A percentile compares a stretch with the other conserved stretches of the same genome.
These are phyloP conservation scores for Anastrepha obliqua DNA, from an alignment of 1,140 invertebrate genomes.

Conservation along the genomic window DNA sequence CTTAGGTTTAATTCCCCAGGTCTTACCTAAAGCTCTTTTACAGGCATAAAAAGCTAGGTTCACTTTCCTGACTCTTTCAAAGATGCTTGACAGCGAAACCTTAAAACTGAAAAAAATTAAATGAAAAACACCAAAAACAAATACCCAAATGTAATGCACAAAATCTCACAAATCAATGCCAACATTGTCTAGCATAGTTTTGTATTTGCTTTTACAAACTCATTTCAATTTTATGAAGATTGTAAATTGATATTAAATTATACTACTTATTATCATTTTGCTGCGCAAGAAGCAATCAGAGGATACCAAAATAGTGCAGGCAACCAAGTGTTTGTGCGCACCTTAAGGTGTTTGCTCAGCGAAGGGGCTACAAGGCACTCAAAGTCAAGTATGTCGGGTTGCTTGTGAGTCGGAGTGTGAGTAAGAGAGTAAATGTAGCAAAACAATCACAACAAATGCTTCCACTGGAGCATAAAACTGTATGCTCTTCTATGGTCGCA, in stretches of 20 bases:
- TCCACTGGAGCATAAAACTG: conserved; percentile 11
- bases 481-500: neutral
- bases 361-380: neutral
- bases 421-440: neutral
- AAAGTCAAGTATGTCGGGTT: neutral
- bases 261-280: conserved; percentile 54
- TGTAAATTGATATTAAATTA: conserved; percentile 56
- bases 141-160: neutral
- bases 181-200: neutral
- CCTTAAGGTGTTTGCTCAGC: neutral
- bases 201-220: neutral
- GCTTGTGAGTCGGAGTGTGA: neutral
- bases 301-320: conserved; percentile 5
- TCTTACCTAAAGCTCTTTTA: too few species aligned
- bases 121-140: too few species aligned
- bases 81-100: too few species aligned
- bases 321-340: neutral
- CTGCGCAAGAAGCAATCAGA: neutral
- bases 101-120: too few species aligned
- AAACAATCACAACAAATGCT: conserved; percentile 44
- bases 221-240: neutral
- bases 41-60: too few species aligned
- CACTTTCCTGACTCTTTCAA: too few species aligned
- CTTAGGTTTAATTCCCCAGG: too few species aligned
- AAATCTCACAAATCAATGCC: neutral